Evolutionary conservation across 2,888 invertebrate species (phyloP).

Genomic region (Stenoptilia bipunctidactyla): DNA sequence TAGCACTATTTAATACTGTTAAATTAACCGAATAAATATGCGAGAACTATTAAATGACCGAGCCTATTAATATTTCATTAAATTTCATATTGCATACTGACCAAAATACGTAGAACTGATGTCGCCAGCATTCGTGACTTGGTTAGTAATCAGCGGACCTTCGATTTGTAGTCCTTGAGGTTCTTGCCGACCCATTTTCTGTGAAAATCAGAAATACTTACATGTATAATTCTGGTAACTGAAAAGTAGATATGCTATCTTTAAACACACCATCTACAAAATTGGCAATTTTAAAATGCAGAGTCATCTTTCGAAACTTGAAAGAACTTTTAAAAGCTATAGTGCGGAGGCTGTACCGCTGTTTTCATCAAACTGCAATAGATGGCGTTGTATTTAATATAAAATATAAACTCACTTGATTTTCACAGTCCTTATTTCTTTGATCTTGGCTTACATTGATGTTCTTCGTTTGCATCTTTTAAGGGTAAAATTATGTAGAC

Average conservation of each 20-base stretch:
- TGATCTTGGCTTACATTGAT: slow-evolving; percentile 70
- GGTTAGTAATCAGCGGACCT: slow-evolving; percentile 44
- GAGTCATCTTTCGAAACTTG: too few species aligned
- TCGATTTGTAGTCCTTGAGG: slow-evolving; percentile 32
- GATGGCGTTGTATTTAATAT: background rate
- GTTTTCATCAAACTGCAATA: background rate
- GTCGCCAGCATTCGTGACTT: slow-evolving; percentile 39
- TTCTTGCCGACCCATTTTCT: slow-evolving; percentile 64
- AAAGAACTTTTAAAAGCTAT: too few species aligned
- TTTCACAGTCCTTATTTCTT: slow-evolving; percentile 43
- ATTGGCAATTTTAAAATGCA: too few species aligned
- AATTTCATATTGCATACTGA: slow-evolving; percentile 53
- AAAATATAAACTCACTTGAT: slow-evolving; percentile 28
- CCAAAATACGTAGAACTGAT: slow-evolving; percentile 59
- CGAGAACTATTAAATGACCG: too few species aligned
- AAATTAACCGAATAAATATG: too few species aligned
- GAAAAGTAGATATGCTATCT: too few species aligned
- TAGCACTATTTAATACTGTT: too few species aligned
- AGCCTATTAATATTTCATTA: slow-evolving; percentile 17
- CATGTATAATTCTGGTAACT: slow-evolving; percentile 29
- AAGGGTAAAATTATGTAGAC: too few species aligned
- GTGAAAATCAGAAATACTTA: slow-evolving; percentile 15
- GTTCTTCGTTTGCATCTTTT: slow-evolving; percentile 75
- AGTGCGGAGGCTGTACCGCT: too few species aligned
- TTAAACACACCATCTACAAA: too few species aligned